Conservation (phyloP, 2,888 invertebrate species). For the Synanthedon formicaeformis region DNA sequence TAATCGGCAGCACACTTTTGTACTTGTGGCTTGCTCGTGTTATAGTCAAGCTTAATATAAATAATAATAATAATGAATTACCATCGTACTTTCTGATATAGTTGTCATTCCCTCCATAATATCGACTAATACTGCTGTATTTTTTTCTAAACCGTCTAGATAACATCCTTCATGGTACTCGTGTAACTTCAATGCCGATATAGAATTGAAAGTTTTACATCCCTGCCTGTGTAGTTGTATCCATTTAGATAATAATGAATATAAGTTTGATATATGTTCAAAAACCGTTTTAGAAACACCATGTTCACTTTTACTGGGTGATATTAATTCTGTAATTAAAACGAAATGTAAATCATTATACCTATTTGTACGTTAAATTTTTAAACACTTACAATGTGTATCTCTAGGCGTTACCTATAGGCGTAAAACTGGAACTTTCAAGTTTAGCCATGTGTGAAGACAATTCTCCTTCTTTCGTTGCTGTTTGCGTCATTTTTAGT, state of each 20-base stretch:
- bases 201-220: conserved; percentile 31
- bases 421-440: conserved; percentile 17
- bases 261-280: conserved; percentile 42
- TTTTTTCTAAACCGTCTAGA: not conserved
- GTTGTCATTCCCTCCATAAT: not conserved
- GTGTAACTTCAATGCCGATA: conserved; percentile 38
- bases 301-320: conserved; percentile 39
- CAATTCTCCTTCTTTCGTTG: conserved; percentile 15
- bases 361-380: not conserved
- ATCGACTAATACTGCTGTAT: not conserved
- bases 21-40: too few relatives aligned
- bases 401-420: conserved; percentile 44
- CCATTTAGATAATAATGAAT: conserved; percentile 43
- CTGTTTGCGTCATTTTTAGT: conserved; percentile 33
- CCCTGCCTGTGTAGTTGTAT: conserved; percentile 38
- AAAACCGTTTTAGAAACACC: conserved; percentile 50
- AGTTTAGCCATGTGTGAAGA: not conserved
- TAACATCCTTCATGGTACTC: conserved; percentile 38
- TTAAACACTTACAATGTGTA: conserved; percentile 7
- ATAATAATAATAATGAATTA: not conserved
- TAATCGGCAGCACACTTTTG: too few relatives aligned
- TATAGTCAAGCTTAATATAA: not conserved
- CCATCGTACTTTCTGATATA: too few relatives aligned
- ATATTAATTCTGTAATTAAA: conserved; percentile 38
- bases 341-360: not conserved